Evolutionary conservation across 2,888 invertebrate species (phyloP), one percentile per base, ranked within the genome.

Genomic region (Drosophila rellima): DNA sequence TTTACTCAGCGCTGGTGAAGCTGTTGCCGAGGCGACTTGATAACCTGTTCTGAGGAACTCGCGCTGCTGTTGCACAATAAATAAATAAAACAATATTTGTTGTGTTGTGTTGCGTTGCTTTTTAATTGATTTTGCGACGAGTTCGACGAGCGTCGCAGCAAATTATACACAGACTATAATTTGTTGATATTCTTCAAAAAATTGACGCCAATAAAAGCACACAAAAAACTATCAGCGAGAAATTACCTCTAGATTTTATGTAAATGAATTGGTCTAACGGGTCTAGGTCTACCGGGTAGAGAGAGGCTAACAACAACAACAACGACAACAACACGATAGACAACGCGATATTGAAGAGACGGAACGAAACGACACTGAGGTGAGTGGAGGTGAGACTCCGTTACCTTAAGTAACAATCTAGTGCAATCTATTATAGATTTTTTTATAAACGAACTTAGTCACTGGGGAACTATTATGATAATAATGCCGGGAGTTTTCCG

Each of bases 41-140:
- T 83, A 83, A 83, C 83, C 83, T 83, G 83, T 83, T 83, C 85
- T 87, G 72, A 79, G 68, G 52, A 63, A 66, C 67, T 69, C 69
- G 74, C 63, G 52, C 17, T 50, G 67, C 48, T 50, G 83, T 83
- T 83, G 83, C 85, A 83, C 88, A 83, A 83, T 83, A 85, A 87
- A 87, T 81, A 82, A 87, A 84, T 81, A 80, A 76, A 78, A 65
- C 64, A 74, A 73, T 57, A 78, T 74, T 66, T 70, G 57, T 66
- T 78, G 68, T 70, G 52, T 52, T 68, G 62, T 52, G 60, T 64
- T 82, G 78, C 72, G 87, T 73, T 71, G 82, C 67, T 65, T 87
- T 87, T 83, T 83, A 83, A 83, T 83, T 83, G 83, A 87, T 83
- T 83, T 84, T 70, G 82, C 68, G 76, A 56, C 79, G 60, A 67